Conservation (phyloP, 1,140 invertebrate genomes). For the Cotesia vestalis region DNA sequence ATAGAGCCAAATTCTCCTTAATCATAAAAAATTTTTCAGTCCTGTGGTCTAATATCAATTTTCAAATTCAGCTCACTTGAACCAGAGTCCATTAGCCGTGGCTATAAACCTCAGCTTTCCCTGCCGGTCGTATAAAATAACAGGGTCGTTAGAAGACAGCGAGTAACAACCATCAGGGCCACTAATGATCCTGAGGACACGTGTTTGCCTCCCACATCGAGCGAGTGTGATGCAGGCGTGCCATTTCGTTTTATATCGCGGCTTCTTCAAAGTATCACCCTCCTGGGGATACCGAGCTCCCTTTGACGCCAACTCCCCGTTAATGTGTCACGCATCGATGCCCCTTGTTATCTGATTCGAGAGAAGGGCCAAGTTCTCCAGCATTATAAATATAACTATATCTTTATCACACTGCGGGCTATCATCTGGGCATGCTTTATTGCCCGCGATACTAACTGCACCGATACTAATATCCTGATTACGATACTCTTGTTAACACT, state of each 20-base stretch:
- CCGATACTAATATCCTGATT: conserved; percentile 21
- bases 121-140: conserved; percentile 46
- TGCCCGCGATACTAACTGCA: background rate
- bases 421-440: conserved; percentile 21
- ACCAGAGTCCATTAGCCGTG: too few species aligned
- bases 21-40: too few species aligned
- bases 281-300: conserved; percentile 8
- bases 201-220: conserved; percentile 51
- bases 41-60: too few species aligned
- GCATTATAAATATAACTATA: background rate
- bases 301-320: conserved; percentile 6
- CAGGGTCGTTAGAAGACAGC: conserved; percentile 51
- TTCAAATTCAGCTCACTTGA: too few species aligned
- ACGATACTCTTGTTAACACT: background rate
- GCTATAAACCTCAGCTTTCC: too few species aligned
- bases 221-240: conserved; percentile 45
- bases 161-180: conserved; percentile 45
- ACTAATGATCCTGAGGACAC: conserved; percentile 57
- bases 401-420: too few species aligned
- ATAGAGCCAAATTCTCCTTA: too few species aligned
- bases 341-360: conserved; percentile 26
- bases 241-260: conserved; percentile 33
- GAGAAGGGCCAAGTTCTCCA: background rate
- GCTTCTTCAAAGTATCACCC: conserved; percentile 42
- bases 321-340: conserved; percentile 27